Base-by-base conservation (phyloP, 2,888 invertebrate genomes). In the Dynastes grantii region DNA sequence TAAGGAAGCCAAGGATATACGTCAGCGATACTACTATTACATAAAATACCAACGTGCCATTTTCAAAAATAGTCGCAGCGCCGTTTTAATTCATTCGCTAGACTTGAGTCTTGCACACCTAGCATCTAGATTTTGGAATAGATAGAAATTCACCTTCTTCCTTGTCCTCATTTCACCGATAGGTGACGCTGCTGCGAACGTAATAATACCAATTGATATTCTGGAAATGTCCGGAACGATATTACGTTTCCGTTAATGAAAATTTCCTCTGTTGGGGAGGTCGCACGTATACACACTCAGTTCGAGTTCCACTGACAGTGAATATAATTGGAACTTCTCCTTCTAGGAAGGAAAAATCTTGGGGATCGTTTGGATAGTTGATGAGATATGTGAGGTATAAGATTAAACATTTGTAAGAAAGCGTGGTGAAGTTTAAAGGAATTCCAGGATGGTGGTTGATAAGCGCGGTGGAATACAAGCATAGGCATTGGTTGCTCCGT, bases 241-340 rank as follows among this genome's bases (percentile, higher is more conserved):
- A 85, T 84, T 84, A 84, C 84, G 85, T 85, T 85, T 58, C 85
- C 85, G 84, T 85, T 85, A 85, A 86, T 85, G 85, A 85, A 85
- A 84, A 84, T 85, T 85, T 85, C 85, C 82, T 84, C 83, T 84
- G 85, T 45, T 11, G 11, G 45, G 55, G n/a, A 58, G 55, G 55
- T 58, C 22, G 55, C n/a, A 22, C 65, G 84, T 85, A 85, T 85
- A 82, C 85, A 83, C 83, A 83, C 84, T 84, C 84, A 83, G 81
- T 82, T 84, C 83, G 82, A 80, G 83, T 82, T 81, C 85, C 83
- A 80, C 84, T 80, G 82, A 83, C 83, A 83, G 45, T 11, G 83
- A 83, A 84, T 83, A 83, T 85, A 85, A 85, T 85, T 85, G 84
- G 85, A 84, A 32, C 63, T 63, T 29, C 1, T 3, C 13, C 29